Base-by-base conservation (phyloP, 2,113 vertebrate genomes). In the Excalfactoria chinensis region DNA sequence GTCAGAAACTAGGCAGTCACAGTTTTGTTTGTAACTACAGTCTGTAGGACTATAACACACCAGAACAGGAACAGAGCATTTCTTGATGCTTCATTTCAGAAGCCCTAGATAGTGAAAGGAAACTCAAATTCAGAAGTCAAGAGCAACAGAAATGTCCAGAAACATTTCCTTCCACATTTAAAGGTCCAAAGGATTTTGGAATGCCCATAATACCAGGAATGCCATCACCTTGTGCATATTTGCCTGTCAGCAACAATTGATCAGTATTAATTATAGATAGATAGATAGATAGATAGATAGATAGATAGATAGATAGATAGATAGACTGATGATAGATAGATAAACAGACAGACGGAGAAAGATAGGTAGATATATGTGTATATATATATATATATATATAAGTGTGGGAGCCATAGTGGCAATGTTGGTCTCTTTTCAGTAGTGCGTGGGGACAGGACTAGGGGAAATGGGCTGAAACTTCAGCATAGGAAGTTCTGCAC, bases 121-220 rank as follows among this genome's bases (percentile, higher is more conserved):
- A 79, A 72, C 40, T 28, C 7, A 1, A 64, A 53, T 30, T 53
- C 51, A 53, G 14, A 30, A 74, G 78, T 12, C 49, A 93, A 92
- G 21, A 73, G 26, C 20, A 60, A 79, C 55, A 66, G 41, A 86
- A 94, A 90, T 64, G 16, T 75, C 16, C 53, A 62, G 21, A 78
- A 68, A 12, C 5, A 1, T 4, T 26, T 51, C 3, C 8, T 1
- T 6, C 5, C 7, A 17, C 6, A 19, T 5, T 44, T 60, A 78
- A 49, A 83, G 13, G 13, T 93, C 56, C 63, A 62, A 32, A 56
- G 9, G 53, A 32, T 17, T 56, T 32, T 16, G 30, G 30, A 7
- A 49, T 43, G 63, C 55, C 1, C 6, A 17, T 18, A 64, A 67
- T 30, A 78, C 8, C 60, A 40, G 26, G 40, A 89, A 89, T 40